These are phyloP conservation scores for Anthoscopus minutus DNA, from an alignment of 2,113 vertebrate species.

Conservation along the genomic window DNA sequence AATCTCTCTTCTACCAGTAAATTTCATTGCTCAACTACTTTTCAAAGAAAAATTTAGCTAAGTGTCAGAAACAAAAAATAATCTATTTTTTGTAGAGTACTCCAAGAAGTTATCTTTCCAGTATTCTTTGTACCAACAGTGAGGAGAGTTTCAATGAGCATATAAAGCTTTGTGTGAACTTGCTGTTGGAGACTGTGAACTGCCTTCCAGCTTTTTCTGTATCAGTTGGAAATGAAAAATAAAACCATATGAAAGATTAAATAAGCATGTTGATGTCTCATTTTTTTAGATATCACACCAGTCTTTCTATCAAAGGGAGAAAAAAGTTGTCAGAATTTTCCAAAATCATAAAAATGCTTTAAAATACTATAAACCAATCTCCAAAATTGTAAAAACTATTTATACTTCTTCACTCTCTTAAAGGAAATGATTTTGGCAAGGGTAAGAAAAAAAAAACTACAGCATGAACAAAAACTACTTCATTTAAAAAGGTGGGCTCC, in stretches of 20 bases:
- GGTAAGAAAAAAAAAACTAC: neutral
- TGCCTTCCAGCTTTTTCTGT: neutral
- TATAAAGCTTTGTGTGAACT: constrained; percentile 9
- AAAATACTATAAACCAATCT: neutral
- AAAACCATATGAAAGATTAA: neutral
- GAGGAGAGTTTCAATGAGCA: neutral
- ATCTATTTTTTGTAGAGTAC: neutral
- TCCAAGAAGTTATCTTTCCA: neutral
- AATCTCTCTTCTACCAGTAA: neutral
- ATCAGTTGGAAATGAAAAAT: constrained; percentile 19
- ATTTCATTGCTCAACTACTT: neutral
- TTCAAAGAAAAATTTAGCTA: neutral
- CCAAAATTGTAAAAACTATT: neutral
- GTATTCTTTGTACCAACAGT: neutral
- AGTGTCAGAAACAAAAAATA: neutral
- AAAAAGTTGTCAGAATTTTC: neutral
- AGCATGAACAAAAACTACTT: neutral
- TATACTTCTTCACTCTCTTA: neutral
- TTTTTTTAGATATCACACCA: neutral
- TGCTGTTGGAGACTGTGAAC: neutral
- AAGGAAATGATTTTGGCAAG: neutral
- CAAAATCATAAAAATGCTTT: neutral
- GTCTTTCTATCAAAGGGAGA: neutral
- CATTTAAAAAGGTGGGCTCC: neutral
- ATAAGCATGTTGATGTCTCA: neutral